A percentile compares a stretch with the other conserved stretches of the same genome.
Evolutionary conservation across 2,888 invertebrate species (phyloP).

Genomic region (Rugalucina vietnamica): DNA sequence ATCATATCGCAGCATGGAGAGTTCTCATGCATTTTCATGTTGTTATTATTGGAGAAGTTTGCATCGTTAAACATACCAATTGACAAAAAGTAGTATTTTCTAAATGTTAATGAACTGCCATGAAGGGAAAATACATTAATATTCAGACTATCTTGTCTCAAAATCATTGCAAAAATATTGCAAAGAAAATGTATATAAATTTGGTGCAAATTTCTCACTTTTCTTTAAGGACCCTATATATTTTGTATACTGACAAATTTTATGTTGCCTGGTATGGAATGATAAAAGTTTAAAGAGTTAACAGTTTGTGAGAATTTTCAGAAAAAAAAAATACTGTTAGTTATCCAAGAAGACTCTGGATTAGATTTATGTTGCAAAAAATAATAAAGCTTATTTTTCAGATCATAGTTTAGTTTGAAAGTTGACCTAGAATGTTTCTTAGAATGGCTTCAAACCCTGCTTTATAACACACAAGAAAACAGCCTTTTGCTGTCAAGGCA

Average conservation of each 20-base stretch:
- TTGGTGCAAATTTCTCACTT: not conserved
- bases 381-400: not conserved
- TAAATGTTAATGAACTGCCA: too few species aligned
- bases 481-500: not conserved
- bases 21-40: not conserved
- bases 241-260: not conserved
- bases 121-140: too few species aligned
- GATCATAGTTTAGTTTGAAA: not conserved
- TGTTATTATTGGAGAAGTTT: not conserved
- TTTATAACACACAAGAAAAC: not conserved
- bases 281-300: too few species aligned
- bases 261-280: not conserved
- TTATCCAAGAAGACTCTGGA: too few species aligned
- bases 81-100: too few species aligned
- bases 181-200: too few species aligned
- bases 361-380: not conserved
- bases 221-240: not conserved
- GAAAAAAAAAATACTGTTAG: too few species aligned
- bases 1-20: constrained; percentile 61
- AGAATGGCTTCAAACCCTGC: not conserved
- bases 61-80: too few species aligned
- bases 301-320: too few species aligned
- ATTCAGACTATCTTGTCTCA: too few species aligned
- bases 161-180: too few species aligned
- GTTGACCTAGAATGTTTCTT: not conserved